These are phyloP conservation scores for Pimpla rufipes DNA, from an alignment of 2,888 invertebrate species.

Conservation along the genomic window DNA sequence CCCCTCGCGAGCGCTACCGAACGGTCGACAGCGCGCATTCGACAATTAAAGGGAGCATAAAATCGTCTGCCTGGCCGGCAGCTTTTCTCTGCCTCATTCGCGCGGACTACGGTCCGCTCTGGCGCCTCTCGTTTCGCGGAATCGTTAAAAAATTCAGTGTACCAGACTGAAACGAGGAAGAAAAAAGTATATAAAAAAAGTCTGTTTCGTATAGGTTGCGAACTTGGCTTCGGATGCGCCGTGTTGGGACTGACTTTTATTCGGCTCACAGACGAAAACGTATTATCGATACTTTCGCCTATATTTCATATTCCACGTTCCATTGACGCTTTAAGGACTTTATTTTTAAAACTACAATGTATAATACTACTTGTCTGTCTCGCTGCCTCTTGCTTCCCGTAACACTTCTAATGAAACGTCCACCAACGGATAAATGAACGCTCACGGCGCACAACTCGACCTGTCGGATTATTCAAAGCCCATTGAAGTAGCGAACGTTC, in stretches of 20 bases:
- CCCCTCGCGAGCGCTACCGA: constrained; percentile 43
- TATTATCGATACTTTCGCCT: too few relatives aligned
- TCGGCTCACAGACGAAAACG: too few relatives aligned
- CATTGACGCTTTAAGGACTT: too few relatives aligned
- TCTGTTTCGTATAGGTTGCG: not conserved
- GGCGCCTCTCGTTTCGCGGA: not conserved
- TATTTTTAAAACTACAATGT: too few relatives aligned
- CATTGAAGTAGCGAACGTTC: constrained; percentile 12
- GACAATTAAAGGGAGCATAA: constrained; percentile 69
- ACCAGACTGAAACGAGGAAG: constrained; percentile 18
- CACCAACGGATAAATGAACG: not conserved
- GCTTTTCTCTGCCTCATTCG: constrained; percentile 62
- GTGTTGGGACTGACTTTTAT: too few relatives aligned
- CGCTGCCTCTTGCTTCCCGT: not conserved
- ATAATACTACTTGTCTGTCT: too few relatives aligned
- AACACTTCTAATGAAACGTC: constrained; percentile 7
- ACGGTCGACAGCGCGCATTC: constrained; percentile 65
- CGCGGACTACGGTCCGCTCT: constrained; percentile 28
- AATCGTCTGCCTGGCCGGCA: constrained; percentile 61
- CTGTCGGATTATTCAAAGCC: constrained; percentile 21
- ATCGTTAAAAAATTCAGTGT: constrained; percentile 50
- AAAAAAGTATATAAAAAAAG: constrained; percentile 17
- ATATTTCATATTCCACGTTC: too few relatives aligned
- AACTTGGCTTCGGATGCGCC: too few relatives aligned
- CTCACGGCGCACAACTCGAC: not conserved